Evolutionary conservation across 2,888 invertebrate genomes (phyloP).

Genomic region (Ceriagrion tenellum): DNA sequence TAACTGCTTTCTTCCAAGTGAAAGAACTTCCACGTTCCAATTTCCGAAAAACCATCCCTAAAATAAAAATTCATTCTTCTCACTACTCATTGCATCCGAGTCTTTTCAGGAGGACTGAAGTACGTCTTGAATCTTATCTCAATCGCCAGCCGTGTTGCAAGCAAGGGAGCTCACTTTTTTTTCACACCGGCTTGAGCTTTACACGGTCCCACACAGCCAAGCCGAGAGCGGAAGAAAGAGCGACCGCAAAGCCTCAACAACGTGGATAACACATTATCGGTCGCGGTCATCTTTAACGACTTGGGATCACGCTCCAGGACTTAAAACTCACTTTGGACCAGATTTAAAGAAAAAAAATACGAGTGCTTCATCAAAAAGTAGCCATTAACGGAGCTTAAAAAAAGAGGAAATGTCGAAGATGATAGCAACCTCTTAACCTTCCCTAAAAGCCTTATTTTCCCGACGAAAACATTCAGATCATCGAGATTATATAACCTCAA

Average conservation of each 20-base stretch:
- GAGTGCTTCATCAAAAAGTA: not conserved
- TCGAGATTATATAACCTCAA: not conserved
- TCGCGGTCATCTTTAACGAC: conserved; percentile 9
- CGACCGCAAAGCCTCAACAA: not conserved
- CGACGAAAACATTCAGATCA: not conserved
- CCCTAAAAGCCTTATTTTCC: not conserved
- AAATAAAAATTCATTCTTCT: not conserved
- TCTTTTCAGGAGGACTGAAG: not conserved
- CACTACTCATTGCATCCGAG: not conserved
- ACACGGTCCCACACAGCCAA: not conserved
- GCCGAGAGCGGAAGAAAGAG: not conserved
- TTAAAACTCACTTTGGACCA: not conserved
- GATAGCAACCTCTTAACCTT: conserved; percentile 3
- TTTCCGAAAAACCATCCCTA: not conserved
- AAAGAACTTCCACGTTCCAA: not conserved
- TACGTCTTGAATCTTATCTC: not conserved
- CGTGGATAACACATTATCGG: not conserved
- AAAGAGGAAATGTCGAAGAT: not conserved
- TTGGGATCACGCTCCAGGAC: not conserved
- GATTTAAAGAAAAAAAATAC: not conserved
- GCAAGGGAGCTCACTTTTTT: not conserved
- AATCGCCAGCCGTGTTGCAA: not conserved
- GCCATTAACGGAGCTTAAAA: not conserved
- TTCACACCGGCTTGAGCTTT: not conserved
- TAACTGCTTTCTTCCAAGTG: not conserved